Evolutionary conservation across 2,113 vertebrate genomes (phyloP).

Genomic region (Bos indicus): DNA sequence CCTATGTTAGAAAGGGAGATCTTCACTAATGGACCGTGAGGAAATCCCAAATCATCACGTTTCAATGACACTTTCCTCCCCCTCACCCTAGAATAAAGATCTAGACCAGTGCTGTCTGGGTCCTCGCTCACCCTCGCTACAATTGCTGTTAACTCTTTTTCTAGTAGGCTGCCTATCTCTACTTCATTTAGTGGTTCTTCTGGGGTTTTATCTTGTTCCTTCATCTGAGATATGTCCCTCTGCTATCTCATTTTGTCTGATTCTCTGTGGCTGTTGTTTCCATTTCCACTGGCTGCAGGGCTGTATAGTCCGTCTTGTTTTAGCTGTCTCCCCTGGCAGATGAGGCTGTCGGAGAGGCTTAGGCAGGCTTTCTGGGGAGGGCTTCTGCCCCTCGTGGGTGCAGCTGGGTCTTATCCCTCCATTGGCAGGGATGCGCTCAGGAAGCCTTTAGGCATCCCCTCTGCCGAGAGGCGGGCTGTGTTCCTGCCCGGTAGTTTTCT

Average conservation of each 20-base stretch:
- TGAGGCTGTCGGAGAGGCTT: not conserved
- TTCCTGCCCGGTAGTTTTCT: fast-evolving
- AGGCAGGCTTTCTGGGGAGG: not conserved
- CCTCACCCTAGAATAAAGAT: not conserved
- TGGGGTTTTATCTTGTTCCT: not conserved
- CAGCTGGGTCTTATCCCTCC: not conserved
- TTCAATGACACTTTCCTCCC: not conserved
- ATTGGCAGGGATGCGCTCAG: not conserved
- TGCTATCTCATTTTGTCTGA: not conserved
- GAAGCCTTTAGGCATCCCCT: not conserved
- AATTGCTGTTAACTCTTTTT: not conserved
- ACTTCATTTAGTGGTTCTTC: not conserved
- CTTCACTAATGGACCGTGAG: not conserved
- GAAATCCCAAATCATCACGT: not conserved
- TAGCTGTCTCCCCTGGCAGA: not conserved
- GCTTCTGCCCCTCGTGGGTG: not conserved
- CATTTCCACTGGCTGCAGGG: not conserved
- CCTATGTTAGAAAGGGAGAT: not conserved
- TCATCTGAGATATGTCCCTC: not conserved
- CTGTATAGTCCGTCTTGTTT: not conserved
- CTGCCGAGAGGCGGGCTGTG: not conserved
- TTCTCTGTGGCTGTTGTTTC: not conserved
- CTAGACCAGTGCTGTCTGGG: not conserved
- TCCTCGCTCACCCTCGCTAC: not conserved
- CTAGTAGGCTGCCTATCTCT: not conserved